Evolutionary conservation across 2,113 vertebrate genomes (phyloP).

Genomic region (Solenodon paradoxus): DNA sequence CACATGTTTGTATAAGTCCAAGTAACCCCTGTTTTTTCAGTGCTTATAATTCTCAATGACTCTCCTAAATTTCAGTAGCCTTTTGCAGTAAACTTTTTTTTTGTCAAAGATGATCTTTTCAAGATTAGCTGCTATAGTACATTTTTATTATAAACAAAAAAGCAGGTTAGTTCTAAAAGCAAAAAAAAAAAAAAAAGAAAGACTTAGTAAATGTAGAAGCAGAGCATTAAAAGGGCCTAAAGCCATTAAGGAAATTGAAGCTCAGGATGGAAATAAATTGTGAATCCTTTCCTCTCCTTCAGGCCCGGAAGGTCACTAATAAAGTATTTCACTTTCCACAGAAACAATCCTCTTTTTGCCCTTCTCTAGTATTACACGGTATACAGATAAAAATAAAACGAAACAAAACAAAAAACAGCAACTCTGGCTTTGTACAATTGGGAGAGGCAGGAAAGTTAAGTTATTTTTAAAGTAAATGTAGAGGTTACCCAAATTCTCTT

Average conservation of each 20-base stretch:
- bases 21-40: background rate
- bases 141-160: background rate
- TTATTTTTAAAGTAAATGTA: background rate
- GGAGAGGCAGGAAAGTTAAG: background rate
- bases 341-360: background rate
- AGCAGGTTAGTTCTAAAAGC: background rate
- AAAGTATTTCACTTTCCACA: background rate
- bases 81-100: background rate
- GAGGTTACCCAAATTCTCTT: fast-evolving
- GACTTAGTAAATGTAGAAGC: background rate
- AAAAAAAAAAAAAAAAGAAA: conserved; percentile 3
- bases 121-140: background rate
- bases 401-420: too few relatives aligned
- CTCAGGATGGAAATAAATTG: background rate
- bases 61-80: background rate
- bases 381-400: too few relatives aligned
- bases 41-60: background rate
- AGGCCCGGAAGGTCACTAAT: background rate
- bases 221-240: background rate
- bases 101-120: conserved; percentile 20
- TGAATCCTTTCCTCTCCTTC: background rate
- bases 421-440: background rate
- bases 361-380: background rate
- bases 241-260: conserved; percentile 35
- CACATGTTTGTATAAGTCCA: background rate